Percentiles rank a stretch among this genome's conserved stretches.
phyloP scores from a whole-genome alignment of 2,113 vertebrate genomes.

The Trichomycterus rosablanca region DNA sequence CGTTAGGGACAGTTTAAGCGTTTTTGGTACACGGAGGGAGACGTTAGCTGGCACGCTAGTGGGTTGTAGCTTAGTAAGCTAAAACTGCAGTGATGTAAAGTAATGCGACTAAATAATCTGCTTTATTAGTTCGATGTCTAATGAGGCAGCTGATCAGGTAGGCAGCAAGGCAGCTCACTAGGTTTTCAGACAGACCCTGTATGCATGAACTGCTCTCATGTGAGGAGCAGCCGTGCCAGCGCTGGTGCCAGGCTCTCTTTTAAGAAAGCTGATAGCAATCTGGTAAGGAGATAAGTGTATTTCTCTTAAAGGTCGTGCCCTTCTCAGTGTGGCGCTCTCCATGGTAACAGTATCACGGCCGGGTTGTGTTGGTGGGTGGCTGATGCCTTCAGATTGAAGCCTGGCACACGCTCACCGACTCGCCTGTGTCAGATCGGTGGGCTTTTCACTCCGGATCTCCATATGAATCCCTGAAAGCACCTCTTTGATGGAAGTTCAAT shows the following conservation, averaged over 20 bases:
- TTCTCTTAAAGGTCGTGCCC: conserved; percentile 32
- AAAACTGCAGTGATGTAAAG: too few species aligned
- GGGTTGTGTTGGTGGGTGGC: not conserved
- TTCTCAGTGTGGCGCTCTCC: conserved; percentile 35
- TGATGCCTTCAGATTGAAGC: conserved; percentile 27
- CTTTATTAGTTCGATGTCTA: too few species aligned
- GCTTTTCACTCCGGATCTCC: conserved; percentile 39
- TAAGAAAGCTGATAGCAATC: conserved; percentile 16
- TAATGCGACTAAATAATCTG: too few species aligned
- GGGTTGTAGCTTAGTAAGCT: too few species aligned
- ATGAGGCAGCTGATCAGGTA: too few species aligned
- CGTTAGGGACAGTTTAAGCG: too few species aligned
- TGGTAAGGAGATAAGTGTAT: conserved; percentile 34
- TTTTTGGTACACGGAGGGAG: too few species aligned
- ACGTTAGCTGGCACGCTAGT: too few species aligned
- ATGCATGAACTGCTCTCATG: too few species aligned
- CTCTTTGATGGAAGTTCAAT: conserved; percentile 43
- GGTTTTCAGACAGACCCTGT: too few species aligned
- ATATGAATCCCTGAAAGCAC: conserved; percentile 43
- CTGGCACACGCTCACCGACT: conserved; percentile 26
- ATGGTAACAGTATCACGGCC: conserved; percentile 40
- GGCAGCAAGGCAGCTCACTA: not conserved
- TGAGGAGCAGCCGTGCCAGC: not conserved
- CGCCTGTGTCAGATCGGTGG: conserved; percentile 2
- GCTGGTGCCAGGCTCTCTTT: conserved; percentile 26